These are phyloP conservation scores for Butorides virescens DNA, from an alignment of 2,113 vertebrate species.

Conservation along the genomic window DNA sequence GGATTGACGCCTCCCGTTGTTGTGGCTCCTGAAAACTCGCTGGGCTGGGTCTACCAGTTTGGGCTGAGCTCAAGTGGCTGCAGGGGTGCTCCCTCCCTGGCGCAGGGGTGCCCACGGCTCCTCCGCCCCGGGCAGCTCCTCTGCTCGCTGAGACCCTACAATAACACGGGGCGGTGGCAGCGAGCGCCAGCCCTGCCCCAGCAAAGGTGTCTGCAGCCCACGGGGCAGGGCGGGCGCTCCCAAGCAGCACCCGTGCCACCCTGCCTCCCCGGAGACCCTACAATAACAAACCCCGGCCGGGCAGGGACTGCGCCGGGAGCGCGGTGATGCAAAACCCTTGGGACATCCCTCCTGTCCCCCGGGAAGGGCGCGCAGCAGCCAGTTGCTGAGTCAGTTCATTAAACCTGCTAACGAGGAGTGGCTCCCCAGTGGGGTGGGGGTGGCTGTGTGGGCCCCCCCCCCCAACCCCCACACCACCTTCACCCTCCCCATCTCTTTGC, in stretches of 20 bases:
- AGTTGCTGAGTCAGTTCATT: background rate
- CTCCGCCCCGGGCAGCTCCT: background rate
- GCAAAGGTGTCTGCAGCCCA: background rate
- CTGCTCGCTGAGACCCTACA: background rate
- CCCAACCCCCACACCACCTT: background rate
- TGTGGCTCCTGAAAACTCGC: background rate
- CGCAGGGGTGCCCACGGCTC: background rate
- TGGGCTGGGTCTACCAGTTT: slow-evolving; percentile 39
- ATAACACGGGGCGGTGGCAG: background rate
- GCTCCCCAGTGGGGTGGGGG: background rate
- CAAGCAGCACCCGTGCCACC: background rate
- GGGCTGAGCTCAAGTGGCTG: background rate
- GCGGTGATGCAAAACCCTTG: background rate
- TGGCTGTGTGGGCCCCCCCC: background rate
- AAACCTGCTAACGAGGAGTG: background rate
- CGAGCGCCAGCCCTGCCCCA: background rate
- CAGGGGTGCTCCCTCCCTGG: background rate
- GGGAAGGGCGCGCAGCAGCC: background rate
- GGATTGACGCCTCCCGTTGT: background rate
- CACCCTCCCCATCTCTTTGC: background rate
- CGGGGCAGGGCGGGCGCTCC: background rate
- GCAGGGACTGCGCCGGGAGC: background rate
- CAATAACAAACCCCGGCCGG: background rate
- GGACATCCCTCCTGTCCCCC: background rate
- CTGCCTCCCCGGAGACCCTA: background rate